A percentile compares a stretch with the other conserved stretches of the same genome.
Conservation (phyloP, 2,797 vertebrate genomes). For the Zalophus californianus region DNA sequence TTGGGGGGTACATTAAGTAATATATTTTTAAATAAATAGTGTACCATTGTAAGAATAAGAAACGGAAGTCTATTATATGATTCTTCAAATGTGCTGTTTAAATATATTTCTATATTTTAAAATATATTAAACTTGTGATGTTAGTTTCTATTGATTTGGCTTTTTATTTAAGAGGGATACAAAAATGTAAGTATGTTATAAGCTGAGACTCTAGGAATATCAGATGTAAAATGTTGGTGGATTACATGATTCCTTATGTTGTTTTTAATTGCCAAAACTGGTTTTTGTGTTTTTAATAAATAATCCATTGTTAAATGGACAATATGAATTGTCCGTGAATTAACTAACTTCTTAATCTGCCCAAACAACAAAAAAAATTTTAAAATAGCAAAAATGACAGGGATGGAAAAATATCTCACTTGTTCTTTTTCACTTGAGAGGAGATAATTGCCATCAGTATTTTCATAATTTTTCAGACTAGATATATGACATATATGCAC, state of each 20-base stretch:
- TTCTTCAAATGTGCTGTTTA: conserved; percentile 88
- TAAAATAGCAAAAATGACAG: conserved; percentile 52
- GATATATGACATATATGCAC: background rate
- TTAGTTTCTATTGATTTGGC: conserved; percentile 72
- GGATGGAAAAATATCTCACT: background rate
- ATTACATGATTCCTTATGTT: background rate
- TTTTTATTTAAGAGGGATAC: conserved; percentile 55
- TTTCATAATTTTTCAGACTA: background rate
- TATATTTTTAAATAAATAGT: conserved; percentile 91
- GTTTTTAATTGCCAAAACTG: conserved; percentile 50
- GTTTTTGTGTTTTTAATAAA: conserved; percentile 43
- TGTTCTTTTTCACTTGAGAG: conserved; percentile 49
- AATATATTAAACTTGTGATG: conserved; percentile 88
- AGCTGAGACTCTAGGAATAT: conserved; percentile 39
- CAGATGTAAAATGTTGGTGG: background rate
- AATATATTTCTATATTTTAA: conserved; percentile 90
- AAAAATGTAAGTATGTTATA: conserved; percentile 24
- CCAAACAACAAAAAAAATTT: background rate
- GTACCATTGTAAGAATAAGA: conserved; percentile 88
- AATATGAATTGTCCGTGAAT: background rate
- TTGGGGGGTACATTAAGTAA: conserved; percentile 89
- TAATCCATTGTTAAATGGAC: conserved; percentile 30
- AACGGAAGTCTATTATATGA: conserved; percentile 86
- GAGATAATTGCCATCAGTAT: background rate
- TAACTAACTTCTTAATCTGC: background rate